Conservation (phyloP, 2,113 vertebrate genomes). For the Gallinago undulata region DNA sequence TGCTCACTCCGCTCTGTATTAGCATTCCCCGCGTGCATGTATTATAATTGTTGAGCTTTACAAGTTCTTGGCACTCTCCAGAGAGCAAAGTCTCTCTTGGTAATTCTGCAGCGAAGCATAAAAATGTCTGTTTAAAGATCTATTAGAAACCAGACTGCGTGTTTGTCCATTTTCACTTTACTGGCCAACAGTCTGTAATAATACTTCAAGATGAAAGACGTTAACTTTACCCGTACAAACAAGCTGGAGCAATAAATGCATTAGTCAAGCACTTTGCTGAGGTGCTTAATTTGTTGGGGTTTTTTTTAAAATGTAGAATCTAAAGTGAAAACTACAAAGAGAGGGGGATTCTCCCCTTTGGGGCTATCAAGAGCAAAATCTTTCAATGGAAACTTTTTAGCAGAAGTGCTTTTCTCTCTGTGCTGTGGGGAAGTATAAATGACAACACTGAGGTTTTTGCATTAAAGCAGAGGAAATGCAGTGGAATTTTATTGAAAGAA, state of each 20-base stretch:
- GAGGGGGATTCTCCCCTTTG: background rate
- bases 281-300: background rate
- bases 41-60: background rate
- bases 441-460: background rate
- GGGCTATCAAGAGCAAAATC: background rate
- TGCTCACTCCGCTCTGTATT: background rate
- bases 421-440: background rate
- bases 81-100: background rate
- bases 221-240: background rate
- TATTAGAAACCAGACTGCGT: background rate
- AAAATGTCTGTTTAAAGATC: slow-evolving; percentile 38
- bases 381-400: background rate
- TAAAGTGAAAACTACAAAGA: background rate
- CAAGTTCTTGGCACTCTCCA: slow-evolving; percentile 1
- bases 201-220: slow-evolving; percentile 17
- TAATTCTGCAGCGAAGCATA: slow-evolving; percentile 33
- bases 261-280: background rate
- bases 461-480: background rate
- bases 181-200: slow-evolving; percentile 10
- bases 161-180: slow-evolving; percentile 26
- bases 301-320: background rate
- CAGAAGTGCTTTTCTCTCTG: background rate
- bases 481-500: background rate
- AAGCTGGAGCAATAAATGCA: slow-evolving; percentile 6
- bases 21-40: background rate